Conservation (phyloP, 2,888 invertebrate genomes). For the Cyclophora punctaria region DNA sequence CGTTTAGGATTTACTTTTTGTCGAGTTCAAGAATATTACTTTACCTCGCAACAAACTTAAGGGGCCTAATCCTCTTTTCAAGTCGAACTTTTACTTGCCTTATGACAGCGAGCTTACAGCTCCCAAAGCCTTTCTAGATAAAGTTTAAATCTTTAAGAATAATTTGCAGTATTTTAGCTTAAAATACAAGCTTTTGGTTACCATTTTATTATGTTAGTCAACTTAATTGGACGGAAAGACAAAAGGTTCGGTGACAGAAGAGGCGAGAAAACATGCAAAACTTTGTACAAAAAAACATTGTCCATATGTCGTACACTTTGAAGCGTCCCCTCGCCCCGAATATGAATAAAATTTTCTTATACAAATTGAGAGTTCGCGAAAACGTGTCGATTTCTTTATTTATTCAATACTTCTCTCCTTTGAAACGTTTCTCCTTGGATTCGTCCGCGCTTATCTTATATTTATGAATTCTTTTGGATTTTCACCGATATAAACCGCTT, state of each 20-base stretch:
- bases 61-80: slow-evolving; percentile 66
- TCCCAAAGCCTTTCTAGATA: slow-evolving; percentile 48
- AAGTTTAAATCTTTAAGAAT: slow-evolving; percentile 56
- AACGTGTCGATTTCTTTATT: slow-evolving; percentile 72
- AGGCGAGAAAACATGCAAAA: slow-evolving; percentile 35
- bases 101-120: slow-evolving; percentile 63
- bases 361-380: slow-evolving; percentile 68
- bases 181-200: too few relatives aligned
- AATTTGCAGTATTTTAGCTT: too few relatives aligned
- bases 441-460: slow-evolving; percentile 56
- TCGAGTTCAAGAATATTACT: slow-evolving; percentile 60
- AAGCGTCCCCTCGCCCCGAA: slow-evolving; percentile 53
- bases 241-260: slow-evolving; percentile 5
- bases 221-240: neutral
- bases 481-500: slow-evolving; percentile 43
- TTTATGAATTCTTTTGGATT: slow-evolving; percentile 58
- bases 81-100: slow-evolving; percentile 63
- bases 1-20: slow-evolving; percentile 45
- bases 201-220: neutral
- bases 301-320: slow-evolving; percentile 55
- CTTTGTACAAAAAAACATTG: slow-evolving; percentile 26
- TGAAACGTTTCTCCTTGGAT: slow-evolving; percentile 54
- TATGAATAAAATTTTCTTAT: slow-evolving; percentile 68
- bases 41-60: slow-evolving; percentile 66
- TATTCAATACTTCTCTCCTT: slow-evolving; percentile 66